These are phyloP conservation scores for Hydrophis major DNA, from an alignment of 2,797 vertebrate genomes.

Conservation along the genomic window DNA sequence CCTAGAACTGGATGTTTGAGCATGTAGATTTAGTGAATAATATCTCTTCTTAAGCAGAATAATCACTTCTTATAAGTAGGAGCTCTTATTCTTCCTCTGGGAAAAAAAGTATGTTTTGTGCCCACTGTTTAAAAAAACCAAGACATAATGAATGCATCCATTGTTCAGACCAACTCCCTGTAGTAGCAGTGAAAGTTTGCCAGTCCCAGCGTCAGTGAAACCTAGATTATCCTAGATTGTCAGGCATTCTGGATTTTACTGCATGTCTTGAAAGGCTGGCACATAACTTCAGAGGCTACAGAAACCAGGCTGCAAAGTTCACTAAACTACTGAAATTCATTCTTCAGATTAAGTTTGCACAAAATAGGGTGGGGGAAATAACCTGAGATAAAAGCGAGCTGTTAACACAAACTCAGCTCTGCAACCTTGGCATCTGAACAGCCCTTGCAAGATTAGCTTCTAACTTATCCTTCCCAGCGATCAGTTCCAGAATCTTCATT, in stretches of 20 bases:
- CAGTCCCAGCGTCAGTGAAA: not conserved
- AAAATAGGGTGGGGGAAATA: not conserved
- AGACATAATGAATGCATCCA: too few species aligned
- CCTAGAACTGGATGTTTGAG: not conserved
- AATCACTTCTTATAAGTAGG: not conserved
- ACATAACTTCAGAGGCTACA: not conserved
- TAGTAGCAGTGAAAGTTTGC: not conserved
- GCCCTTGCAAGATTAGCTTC: not conserved
- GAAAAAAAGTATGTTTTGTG: not conserved
- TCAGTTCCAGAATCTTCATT: not conserved
- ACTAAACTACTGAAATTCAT: not conserved
- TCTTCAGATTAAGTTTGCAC: not conserved
- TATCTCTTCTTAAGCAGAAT: not conserved
- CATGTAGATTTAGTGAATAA: too few species aligned
- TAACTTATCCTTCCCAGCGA: not conserved
- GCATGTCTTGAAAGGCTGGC: not conserved
- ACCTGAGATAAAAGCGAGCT: not conserved
- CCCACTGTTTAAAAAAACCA: not conserved
- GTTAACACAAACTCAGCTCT: not conserved
- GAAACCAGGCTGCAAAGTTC: not conserved
- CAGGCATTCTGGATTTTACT: slow-evolving; percentile 3
- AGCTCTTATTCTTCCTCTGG: not conserved
- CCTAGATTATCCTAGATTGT: not conserved
- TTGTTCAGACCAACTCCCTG: not conserved
- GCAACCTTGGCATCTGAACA: not conserved